Evolutionary conservation across 2,797 vertebrate genomes (phyloP).

Genomic region (Lerista edwardsae): DNA sequence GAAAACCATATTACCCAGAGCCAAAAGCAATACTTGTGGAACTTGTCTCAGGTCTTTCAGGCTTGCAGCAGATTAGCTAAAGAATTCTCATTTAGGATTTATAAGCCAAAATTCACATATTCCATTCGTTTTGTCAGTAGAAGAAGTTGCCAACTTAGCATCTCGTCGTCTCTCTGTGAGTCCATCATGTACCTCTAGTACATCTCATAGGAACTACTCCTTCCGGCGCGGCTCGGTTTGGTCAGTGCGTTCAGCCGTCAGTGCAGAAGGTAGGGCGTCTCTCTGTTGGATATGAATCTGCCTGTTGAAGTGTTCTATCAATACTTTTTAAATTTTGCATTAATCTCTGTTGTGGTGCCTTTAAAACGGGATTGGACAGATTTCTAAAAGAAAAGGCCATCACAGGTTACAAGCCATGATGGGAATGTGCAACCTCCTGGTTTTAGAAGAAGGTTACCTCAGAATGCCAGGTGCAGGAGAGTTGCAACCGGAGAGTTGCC

Average conservation of each 20-base stretch:
- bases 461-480: too few species aligned
- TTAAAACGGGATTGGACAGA: too few species aligned
- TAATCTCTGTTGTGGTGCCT: background rate
- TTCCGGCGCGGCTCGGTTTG: constrained; percentile 96
- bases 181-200: constrained; percentile 96
- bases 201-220: constrained; percentile 97
- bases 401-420: too few species aligned
- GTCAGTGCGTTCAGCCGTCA: constrained; percentile 94
- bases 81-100: background rate
- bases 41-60: background rate
- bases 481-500: too few species aligned
- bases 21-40: constrained; percentile 6
- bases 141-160: constrained; percentile 97
- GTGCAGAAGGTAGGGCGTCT: constrained; percentile 88
- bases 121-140: constrained; percentile 86
- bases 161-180: constrained; percentile 97
- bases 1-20: background rate
- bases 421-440: too few species aligned
- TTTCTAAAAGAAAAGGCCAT: too few species aligned
- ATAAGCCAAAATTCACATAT: constrained; percentile 68
- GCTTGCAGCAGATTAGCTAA: background rate
- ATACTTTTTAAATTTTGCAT: background rate
- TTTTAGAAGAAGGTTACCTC: too few species aligned
- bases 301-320: background rate
- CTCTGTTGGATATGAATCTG: background rate